These are phyloP conservation scores for Ctenodactylus gundi DNA, from an alignment of 2,113 vertebrate species.

Conservation along the genomic window DNA sequence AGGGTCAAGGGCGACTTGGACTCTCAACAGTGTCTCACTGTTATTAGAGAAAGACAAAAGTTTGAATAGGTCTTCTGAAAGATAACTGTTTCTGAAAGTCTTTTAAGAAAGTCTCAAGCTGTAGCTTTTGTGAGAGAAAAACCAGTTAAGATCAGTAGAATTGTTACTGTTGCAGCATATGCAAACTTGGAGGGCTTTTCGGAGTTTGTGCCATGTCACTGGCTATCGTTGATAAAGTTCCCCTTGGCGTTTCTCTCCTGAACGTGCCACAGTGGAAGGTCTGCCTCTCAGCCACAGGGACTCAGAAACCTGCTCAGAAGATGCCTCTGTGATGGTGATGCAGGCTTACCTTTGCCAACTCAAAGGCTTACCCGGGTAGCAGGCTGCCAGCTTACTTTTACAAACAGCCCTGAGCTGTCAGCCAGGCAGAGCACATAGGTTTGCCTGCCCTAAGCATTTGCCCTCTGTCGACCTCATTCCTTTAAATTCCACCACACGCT, in stretches of 20 bases:
- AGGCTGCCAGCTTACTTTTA: background rate
- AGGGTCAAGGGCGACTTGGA: constrained; percentile 49
- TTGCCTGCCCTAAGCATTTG: constrained; percentile 22
- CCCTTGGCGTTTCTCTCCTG: background rate
- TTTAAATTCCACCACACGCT: background rate
- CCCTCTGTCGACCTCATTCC: background rate
- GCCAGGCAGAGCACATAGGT: background rate
- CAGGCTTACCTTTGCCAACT: background rate
- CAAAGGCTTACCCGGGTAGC: background rate
- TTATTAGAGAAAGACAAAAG: constrained; percentile 50
- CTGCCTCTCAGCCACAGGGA: background rate
- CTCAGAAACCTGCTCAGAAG: background rate
- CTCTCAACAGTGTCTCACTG: constrained; percentile 14
- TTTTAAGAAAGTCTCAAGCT: constrained; percentile 7
- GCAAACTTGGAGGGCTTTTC: background rate
- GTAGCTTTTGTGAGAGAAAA: background rate
- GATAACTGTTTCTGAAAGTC: constrained; percentile 30
- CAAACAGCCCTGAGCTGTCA: background rate
- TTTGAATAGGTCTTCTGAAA: constrained; percentile 49
- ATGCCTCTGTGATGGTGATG: background rate
- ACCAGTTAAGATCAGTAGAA: background rate
- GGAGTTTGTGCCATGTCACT: background rate
- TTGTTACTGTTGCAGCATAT: background rate
- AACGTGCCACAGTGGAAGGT: background rate
- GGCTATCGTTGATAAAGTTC: background rate